Percentiles rank a stretch among this genome's conserved stretches.
Conservation (phyloP, 1,140 invertebrate species). For the Lordiphosa collinella region DNA sequence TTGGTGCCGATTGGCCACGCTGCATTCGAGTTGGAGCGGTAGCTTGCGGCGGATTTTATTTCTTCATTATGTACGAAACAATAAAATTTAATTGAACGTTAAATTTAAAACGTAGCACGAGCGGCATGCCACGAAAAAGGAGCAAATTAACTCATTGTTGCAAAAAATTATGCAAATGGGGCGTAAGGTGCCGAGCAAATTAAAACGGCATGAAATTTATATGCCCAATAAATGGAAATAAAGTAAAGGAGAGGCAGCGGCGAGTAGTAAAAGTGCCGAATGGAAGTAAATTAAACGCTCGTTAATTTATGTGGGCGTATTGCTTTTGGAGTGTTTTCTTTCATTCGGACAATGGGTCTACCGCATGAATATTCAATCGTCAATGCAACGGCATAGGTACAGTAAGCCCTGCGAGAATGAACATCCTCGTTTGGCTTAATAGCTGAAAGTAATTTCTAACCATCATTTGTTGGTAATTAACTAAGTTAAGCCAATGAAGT, state of each 20-base stretch:
- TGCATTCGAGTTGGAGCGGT: slow-evolving; percentile 19
- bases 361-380: slow-evolving; percentile 8
- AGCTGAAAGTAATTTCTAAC: too few species aligned
- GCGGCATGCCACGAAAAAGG: slow-evolving; percentile 34
- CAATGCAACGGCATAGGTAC: slow-evolving; percentile 5
- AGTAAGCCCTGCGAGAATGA: background rate
- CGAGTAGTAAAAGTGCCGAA: slow-evolving; percentile 46
- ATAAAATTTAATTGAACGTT: slow-evolving; percentile 64
- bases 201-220: slow-evolving; percentile 53
- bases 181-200: slow-evolving; percentile 43
- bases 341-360: slow-evolving; percentile 4
- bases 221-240: slow-evolving; percentile 36
- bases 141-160: slow-evolving; percentile 55
- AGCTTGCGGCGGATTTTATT: slow-evolving; percentile 49
- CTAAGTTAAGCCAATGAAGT: too few species aligned
- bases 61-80: slow-evolving; percentile 61
- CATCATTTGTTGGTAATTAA: too few species aligned
- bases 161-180: slow-evolving; percentile 53
- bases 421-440: too few species aligned
- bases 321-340: slow-evolving; percentile 17
- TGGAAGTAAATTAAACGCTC: slow-evolving; percentile 47
- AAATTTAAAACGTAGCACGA: slow-evolving; percentile 59
- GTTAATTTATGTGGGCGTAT: slow-evolving; percentile 55
- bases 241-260: slow-evolving; percentile 6
- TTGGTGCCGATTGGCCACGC: slow-evolving; percentile 28